Percentiles rank a stretch among this genome's conserved stretches.
These are phyloP conservation scores for Cettia cetti DNA, from an alignment of 2,113 vertebrate genomes.

Conservation along the genomic window DNA sequence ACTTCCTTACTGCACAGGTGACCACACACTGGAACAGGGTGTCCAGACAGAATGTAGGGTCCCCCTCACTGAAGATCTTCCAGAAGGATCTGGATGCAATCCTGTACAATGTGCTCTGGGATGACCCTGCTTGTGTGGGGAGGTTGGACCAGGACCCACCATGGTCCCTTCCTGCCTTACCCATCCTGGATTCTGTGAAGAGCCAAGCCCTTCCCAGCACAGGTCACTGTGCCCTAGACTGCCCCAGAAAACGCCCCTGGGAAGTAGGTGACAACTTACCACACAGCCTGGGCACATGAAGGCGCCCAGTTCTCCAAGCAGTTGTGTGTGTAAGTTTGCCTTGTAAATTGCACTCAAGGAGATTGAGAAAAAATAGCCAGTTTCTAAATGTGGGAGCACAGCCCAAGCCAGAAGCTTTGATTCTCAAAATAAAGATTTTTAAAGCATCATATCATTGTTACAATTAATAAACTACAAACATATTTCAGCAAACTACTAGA, in stretches of 20 bases:
- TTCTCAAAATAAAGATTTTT: not conserved
- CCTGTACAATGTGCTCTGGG: not conserved
- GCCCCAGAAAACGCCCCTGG: not conserved
- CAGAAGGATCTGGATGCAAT: not conserved
- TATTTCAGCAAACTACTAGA: not conserved
- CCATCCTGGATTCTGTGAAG: not conserved
- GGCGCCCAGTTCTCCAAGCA: not conserved
- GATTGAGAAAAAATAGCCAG: not conserved
- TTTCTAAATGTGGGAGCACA: not conserved
- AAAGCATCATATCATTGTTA: not conserved
- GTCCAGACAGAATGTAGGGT: not conserved
- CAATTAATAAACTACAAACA: not conserved
- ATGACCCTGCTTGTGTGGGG: accelerated
- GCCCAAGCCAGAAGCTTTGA: not conserved
- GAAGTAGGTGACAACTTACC: not conserved
- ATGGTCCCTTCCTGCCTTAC: not conserved
- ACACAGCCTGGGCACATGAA: too few species aligned
- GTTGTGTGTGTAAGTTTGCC: not conserved
- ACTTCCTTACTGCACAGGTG: not conserved
- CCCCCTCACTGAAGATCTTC: not conserved
- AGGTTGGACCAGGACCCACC: not conserved
- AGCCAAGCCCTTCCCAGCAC: not conserved
- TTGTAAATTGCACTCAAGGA: not conserved
- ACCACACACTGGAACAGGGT: accelerated
- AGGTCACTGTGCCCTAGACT: not conserved